Conservation (phyloP, 2,113 vertebrate genomes). For the Helogale parvula region DNA sequence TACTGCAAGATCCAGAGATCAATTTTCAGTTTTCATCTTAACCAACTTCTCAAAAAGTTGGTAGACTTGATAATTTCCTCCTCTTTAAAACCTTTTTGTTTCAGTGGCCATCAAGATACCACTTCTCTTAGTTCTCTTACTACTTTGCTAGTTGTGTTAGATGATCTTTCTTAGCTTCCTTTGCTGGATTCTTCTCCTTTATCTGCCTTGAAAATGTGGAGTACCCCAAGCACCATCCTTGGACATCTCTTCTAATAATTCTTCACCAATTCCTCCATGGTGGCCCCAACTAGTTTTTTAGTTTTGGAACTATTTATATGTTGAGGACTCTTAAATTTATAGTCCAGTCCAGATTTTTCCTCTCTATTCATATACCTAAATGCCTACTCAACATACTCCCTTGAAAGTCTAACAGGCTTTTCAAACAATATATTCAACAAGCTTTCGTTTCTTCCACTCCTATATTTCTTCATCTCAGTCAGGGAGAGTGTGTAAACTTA, state of each 20-base stretch:
- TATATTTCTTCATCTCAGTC: not conserved
- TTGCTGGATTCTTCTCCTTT: not conserved
- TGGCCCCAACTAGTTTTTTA: not conserved
- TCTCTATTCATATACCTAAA: not conserved
- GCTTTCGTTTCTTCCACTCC: not conserved
- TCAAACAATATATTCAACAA: not conserved
- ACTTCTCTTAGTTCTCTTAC: not conserved
- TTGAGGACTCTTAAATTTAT: not conserved
- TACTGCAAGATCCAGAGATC: not conserved
- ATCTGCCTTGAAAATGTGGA: slow-evolving; percentile 11
- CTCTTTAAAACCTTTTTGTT: not conserved
- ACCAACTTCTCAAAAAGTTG: not conserved
- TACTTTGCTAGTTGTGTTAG: not conserved
- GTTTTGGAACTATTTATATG: not conserved
- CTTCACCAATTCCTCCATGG: not conserved
- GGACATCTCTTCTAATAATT: not conserved
- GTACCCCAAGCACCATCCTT: not conserved
- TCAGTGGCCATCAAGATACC: not conserved
- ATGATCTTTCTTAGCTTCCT: slow-evolving; percentile 4
- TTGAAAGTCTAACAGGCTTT: not conserved
- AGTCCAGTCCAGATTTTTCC: not conserved
- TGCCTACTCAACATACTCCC: not conserved
- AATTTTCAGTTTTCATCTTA: slow-evolving; percentile 3
- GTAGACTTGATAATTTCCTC: slow-evolving; percentile 17
- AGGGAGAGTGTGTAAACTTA: not conserved